Evolutionary conservation across 2,113 vertebrate genomes (phyloP), one percentile per base, ranked within the genome.

Genomic region (Eclectus roratus): DNA sequence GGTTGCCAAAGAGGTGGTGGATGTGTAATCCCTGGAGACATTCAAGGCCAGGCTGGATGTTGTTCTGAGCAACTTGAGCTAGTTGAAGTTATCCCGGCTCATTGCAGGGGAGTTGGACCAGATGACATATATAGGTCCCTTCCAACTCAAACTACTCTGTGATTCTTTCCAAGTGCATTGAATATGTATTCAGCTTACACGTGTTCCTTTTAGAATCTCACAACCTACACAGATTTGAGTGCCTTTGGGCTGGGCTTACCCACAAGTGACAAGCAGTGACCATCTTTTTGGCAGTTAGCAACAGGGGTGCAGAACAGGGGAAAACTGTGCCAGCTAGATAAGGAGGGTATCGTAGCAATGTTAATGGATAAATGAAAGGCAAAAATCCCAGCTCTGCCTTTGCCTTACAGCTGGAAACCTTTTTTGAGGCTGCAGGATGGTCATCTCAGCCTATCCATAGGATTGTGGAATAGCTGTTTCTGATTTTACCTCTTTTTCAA

Each of bases 131-230:
- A 13, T 35, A 58, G 33, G 56, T 58, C 33, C 33, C 21, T 58
- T 58, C 56, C 56, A 35, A 35, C 56, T 35, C 33, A 35, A 16
- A 58, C 56, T 58, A 58, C 33, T 58, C 20, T 24, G 13, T 35
- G 20, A 35, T 35, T 58, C 41, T 58, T 61, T 89, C 33, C 0
- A 0, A 35, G 17, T n/a, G 28, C 66, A 5, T 19, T 55, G 70
- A 55, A 29, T 28, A 4, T 43, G 11, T 13, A 3, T 53, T 66
- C 43, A 68, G 19, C 17, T 79, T 72, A 14, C 9, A 1, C 0
- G 0, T 25, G 9, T 55, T 79, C 50, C 16, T 72, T 0, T 0
- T 11, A 35, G 27, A 46, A 17, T 39, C 65, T 68, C 33, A 8
- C 31, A 78, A 6, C 21, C 20, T 1, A 0, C 10, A 3, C 4